Percentiles rank a stretch among this genome's conserved stretches.
Conservation (phyloP, 2,113 vertebrate species). For the Grammomys surdaster region DNA sequence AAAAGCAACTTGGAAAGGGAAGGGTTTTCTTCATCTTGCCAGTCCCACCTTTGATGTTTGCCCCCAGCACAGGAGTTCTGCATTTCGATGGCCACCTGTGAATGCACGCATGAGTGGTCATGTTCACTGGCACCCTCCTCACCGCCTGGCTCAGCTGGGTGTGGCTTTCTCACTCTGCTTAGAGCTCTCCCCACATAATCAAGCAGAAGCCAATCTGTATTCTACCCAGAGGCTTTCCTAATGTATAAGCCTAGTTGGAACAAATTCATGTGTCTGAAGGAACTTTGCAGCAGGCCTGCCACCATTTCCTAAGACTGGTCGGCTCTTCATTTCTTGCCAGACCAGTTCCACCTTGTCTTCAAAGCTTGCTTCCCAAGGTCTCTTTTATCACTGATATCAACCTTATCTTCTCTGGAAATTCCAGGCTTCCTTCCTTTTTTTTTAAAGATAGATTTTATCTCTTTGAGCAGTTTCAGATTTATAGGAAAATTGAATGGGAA, state of each 20-base stretch:
- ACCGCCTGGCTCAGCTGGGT: not conserved
- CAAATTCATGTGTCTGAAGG: constrained; percentile 41
- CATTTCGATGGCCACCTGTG: not conserved
- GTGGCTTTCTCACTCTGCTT: not conserved
- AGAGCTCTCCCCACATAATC: not conserved
- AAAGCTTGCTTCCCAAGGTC: not conserved
- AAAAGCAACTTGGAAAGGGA: not conserved
- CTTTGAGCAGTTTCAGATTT: not conserved
- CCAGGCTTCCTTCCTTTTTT: constrained; percentile 16
- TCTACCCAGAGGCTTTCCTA: not conserved
- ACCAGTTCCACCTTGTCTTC: not conserved
- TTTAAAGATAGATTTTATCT: not conserved
- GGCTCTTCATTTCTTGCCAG: not conserved
- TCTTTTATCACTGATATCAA: not conserved
- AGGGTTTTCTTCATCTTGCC: not conserved
- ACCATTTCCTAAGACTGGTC: not conserved
- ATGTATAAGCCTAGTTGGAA: not conserved
- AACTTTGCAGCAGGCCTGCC: not conserved
- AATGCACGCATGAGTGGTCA: not conserved
- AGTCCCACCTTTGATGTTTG: not conserved
- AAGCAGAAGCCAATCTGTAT: constrained; percentile 41
- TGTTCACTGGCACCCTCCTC: not conserved
- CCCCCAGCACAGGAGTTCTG: not conserved
- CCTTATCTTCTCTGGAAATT: constrained; percentile 17
- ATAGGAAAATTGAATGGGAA: not conserved